Conservation (phyloP, 2,113 vertebrate genomes). For the Tachysurus fulvidraco region DNA sequence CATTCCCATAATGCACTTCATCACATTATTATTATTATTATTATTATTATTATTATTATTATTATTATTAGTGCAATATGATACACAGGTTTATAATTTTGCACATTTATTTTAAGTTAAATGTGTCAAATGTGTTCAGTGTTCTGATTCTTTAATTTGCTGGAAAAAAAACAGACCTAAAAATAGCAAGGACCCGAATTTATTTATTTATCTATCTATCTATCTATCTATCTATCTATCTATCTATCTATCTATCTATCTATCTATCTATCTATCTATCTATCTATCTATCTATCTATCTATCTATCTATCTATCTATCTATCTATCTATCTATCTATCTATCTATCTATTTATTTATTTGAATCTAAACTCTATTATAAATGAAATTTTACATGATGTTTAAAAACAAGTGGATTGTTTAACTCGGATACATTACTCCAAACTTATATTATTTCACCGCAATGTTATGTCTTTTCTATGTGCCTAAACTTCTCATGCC, state of each 20-base stretch:
- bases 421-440: neutral
- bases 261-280: too few species aligned
- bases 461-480: neutral
- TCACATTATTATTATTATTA: too few species aligned
- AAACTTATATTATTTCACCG: neutral
- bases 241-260: too few species aligned
- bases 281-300: too few species aligned
- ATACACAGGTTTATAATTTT: neutral
- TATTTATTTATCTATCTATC: too few species aligned
- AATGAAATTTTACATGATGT: neutral
- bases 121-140: neutral
- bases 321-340: too few species aligned
- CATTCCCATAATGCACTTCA: too few species aligned
- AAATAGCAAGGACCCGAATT: neutral
- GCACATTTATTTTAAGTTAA: neutral
- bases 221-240: too few species aligned
- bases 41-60: too few species aligned
- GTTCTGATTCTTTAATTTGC: neutral
- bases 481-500: neutral
- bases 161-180: neutral
- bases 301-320: too few species aligned
- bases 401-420: neutral
- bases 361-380: neutral
- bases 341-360: neutral
- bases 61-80: neutral